Percentiles rank a stretch among this genome's conserved stretches.
Conservation (phyloP, 2,113 vertebrate genomes). For the Urocynchramus pylzowi region DNA sequence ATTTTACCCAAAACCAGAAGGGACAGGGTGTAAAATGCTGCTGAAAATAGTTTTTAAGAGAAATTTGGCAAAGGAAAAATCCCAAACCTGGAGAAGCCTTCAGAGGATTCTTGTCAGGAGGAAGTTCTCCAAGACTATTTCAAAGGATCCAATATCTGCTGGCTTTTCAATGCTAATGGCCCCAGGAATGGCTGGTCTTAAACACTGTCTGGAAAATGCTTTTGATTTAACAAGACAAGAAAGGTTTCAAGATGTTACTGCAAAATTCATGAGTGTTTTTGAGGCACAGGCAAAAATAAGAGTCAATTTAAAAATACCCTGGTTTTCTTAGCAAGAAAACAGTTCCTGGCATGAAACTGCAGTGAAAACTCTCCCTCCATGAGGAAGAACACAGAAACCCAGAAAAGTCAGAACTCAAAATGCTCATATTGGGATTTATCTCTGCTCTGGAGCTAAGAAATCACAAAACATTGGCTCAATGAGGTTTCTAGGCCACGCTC, state of each 20-base stretch:
- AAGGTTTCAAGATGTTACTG: background rate
- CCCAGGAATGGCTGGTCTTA: background rate
- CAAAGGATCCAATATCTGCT: background rate
- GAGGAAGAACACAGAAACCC: background rate
- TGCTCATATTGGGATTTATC: background rate
- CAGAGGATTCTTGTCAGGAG: background rate
- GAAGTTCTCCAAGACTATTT: background rate
- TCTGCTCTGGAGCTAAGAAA: background rate
- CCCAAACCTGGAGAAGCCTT: background rate
- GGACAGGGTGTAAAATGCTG: background rate
- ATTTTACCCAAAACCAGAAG: conserved; percentile 14
- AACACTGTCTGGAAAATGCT: background rate
- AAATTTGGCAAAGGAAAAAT: background rate
- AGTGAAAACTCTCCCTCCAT: background rate
- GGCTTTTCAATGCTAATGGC: conserved; percentile 21
- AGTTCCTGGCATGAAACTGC: background rate
- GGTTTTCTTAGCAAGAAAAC: background rate
- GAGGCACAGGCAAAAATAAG: background rate
- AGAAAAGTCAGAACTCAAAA: background rate
- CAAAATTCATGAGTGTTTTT: conserved; percentile 1
- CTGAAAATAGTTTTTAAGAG: background rate
- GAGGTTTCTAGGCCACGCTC: background rate
- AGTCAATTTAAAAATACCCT: background rate
- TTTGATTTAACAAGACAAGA: background rate
- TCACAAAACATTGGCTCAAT: background rate